A percentile compares a stretch with the other conserved stretches of the same genome.
Conservation (phyloP, 30 jellyfish, hydroid and myxozoan species). For the Aurelia coerulea region DNA sequence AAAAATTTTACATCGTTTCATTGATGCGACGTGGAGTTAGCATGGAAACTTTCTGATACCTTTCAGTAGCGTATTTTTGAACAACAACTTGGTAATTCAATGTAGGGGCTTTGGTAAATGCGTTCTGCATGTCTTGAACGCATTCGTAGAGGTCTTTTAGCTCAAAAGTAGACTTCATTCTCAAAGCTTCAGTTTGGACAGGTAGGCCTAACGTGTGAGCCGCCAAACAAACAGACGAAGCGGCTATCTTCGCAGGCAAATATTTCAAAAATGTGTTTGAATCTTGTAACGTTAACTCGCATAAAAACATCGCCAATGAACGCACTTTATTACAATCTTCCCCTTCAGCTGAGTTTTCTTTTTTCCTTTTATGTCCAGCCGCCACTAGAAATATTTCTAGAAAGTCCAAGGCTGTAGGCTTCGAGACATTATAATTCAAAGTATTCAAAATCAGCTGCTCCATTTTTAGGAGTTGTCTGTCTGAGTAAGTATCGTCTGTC, state of each 20-base stretch:
- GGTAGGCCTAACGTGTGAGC: slow-evolving; percentile 44
- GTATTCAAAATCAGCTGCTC: slow-evolving; percentile 87
- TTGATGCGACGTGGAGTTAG: no score
- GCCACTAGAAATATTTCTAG: slow-evolving; percentile 77
- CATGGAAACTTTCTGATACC: slow-evolving; percentile 26
- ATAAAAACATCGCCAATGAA: slow-evolving; percentile 41
- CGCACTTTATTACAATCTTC: slow-evolving; percentile 4
- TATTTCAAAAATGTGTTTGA: slow-evolving; percentile 41
- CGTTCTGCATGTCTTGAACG: slow-evolving; percentile 48
- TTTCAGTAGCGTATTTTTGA: slow-evolving; percentile 71
- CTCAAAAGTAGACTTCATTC: slow-evolving; percentile 43
- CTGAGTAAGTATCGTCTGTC: slow-evolving; percentile 97
- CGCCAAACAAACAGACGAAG: slow-evolving; percentile 56
- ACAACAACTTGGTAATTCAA: slow-evolving; percentile 62
- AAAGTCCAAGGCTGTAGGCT: slow-evolving; percentile 83
- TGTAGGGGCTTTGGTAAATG: slow-evolving; percentile 62
- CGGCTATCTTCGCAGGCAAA: slow-evolving; percentile 68
- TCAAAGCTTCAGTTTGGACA: slow-evolving; percentile 23
- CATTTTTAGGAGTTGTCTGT: slow-evolving; percentile 87
- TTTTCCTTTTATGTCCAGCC: slow-evolving; percentile 46
- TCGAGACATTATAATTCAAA: slow-evolving; percentile 76
- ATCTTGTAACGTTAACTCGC: slow-evolving; percentile 68
- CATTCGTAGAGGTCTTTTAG: slow-evolving; percentile 61
- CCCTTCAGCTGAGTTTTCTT: neutral
- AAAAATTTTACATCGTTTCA: no score